Percentiles rank a stretch among this genome's conserved stretches.
These are phyloP conservation scores for Cryptomyrus ogoouensis DNA, from an alignment of 2,113 vertebrate genomes.

Conservation along the genomic window DNA sequence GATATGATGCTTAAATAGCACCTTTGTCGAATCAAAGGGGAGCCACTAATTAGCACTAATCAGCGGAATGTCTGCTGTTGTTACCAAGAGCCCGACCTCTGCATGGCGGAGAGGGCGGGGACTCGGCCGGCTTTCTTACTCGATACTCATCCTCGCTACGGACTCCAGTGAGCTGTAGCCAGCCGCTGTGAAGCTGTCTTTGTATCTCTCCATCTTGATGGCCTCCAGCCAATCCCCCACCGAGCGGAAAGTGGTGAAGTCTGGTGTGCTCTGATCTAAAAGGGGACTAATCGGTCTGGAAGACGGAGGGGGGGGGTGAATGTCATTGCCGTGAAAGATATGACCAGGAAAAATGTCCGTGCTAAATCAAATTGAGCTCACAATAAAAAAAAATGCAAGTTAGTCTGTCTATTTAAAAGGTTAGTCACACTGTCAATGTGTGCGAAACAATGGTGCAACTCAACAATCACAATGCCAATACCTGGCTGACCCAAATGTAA, in stretches of 20 bases:
- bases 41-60: not conserved
- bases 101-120: not conserved
- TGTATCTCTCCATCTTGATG: conserved; percentile 99
- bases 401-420: not conserved
- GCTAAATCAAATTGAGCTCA: conserved; percentile 4
- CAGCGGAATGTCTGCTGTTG: not conserved
- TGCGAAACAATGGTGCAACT: not conserved
- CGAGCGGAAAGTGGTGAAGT: conserved; percentile 91
- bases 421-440: not conserved
- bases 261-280: conserved; percentile 92
- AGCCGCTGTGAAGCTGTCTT: conserved; percentile 96
- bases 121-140: conserved; percentile 70
- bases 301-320: conserved; percentile 50
- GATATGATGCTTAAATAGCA: not conserved
- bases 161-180: conserved; percentile 95
- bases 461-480: not conserved
- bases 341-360: not conserved
- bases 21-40: not conserved
- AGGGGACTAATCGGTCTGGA: conserved; percentile 91
- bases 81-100: not conserved
- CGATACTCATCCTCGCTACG: conserved; percentile 96
- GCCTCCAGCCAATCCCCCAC: conserved; percentile 98
- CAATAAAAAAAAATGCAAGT: not conserved
- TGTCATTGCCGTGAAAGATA: conserved; percentile 46
- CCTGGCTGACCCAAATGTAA: not conserved